Evolutionary conservation across 2,888 invertebrate species (phyloP), one percentile per base, ranked within the genome.

Genomic region (Acronicta psi): DNA sequence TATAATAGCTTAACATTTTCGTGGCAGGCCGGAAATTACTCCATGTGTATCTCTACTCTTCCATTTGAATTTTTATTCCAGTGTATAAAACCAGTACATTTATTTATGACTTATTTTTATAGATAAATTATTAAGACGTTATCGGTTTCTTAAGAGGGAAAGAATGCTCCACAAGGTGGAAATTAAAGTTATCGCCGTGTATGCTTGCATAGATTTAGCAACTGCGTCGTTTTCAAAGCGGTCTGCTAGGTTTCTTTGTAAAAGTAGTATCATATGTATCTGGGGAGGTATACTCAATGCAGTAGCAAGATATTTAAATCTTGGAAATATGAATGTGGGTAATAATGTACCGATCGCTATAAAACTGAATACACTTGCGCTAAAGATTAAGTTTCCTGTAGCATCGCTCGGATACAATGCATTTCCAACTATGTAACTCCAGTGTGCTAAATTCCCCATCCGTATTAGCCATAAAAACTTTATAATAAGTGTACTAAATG

Each of bases 391-490:
- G 34, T 74, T 76, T 46, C 75, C 69, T 31, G 72, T 68, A 0
- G 58, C 7, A 41, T 84, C 75, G 42, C 71, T 54, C 8, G 87
- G 84, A 16, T 76, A 86, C 9, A 88, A 11, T 5, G 79, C 63
- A n/a, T 73, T 69, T 14, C 87, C 89, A 36, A 90, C 51, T 4
- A 88, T 63, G 46, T 87, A 87, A 55, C 89, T 87, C 89, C 89
- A 90, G 50, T 90, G 88, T 14, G 84, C 87, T 40, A 90, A 65
- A 8, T 84, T 76, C 16, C 81, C 84, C 36, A 87, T 69, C 6
- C 87, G 81, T 31, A 87, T 34, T 9, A 84, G 13, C 85, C 87
- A 87, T 10, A 89, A 58, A 16, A 80, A 2, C 59, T 84, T 85
- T 1, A 80, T 46, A 43, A 80, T 11, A 1, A 81, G 17, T 17